A percentile compares a stretch with the other conserved stretches of the same genome.
Evolutionary conservation across 2,113 vertebrate genomes (phyloP).

Genomic region (Xiphias gladius): DNA sequence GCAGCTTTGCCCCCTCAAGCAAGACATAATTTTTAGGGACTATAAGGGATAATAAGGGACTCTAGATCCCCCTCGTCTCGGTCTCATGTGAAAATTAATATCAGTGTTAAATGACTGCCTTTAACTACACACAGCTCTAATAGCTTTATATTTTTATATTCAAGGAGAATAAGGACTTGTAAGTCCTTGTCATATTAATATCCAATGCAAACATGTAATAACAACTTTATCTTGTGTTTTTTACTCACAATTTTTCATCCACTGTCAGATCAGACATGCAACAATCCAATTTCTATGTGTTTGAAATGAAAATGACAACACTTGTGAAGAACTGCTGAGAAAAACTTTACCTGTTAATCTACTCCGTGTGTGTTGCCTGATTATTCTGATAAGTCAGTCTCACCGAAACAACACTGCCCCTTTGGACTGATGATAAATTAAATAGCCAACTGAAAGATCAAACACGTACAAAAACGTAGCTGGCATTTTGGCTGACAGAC

Average conservation of each 20-base stretch:
- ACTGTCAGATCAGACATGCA: no score
- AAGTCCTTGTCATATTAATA: background rate
- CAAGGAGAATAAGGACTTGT: background rate
- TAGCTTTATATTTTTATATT: constrained; percentile 47
- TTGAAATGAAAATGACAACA: constrained; percentile 6
- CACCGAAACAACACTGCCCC: constrained; percentile 40
- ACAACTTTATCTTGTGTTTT: background rate
- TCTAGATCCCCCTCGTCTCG: background rate
- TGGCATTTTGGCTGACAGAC: constrained; percentile 33
- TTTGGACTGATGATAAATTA: constrained; percentile 52
- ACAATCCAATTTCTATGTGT: no score
- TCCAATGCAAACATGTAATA: no score
- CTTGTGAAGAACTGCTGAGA: constrained; percentile 5
- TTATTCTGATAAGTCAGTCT: constrained; percentile 28
- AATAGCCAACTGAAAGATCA: constrained; percentile 41
- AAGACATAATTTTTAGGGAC: constrained; percentile 29
- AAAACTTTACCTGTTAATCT: constrained; percentile 20
- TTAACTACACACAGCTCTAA: constrained; percentile 46
- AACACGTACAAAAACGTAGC: constrained; percentile 27
- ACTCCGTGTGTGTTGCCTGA: constrained; percentile 5
- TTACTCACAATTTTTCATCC: no score
- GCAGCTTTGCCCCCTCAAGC: constrained; percentile 19
- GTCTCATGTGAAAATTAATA: constrained; percentile 28
- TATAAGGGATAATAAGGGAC: constrained; percentile 19
- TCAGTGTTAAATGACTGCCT: constrained; percentile 41